Evolutionary conservation across 2,888 invertebrate genomes (phyloP).

Genomic region (Nezara viridula): DNA sequence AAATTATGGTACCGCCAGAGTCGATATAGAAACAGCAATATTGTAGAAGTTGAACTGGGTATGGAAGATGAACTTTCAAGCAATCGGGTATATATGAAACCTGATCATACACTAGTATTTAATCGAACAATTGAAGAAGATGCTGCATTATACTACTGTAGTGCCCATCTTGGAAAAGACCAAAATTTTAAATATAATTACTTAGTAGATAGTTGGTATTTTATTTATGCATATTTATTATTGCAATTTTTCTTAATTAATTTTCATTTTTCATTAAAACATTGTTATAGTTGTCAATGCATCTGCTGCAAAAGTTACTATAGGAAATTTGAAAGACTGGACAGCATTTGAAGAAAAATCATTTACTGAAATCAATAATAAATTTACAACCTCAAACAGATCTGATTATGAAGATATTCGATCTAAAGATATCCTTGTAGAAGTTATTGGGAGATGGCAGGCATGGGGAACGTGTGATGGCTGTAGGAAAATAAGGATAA

Average conservation of each 20-base stretch:
- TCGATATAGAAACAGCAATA: constrained; percentile 67
- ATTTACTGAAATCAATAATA: constrained; percentile 48
- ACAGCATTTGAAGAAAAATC: neutral
- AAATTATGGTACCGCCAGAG: constrained; percentile 73
- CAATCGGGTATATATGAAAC: constrained; percentile 70
- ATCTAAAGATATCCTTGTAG: constrained; percentile 64
- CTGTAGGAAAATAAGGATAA: constrained; percentile 70
- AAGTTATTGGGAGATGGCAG: constrained; percentile 70
- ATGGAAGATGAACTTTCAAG: constrained; percentile 70
- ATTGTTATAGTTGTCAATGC: constrained; percentile 6
- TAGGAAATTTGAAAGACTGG: constrained; percentile 52
- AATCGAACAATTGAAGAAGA: constrained; percentile 69
- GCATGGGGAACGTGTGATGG: constrained; percentile 73
- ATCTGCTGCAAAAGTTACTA: neutral
- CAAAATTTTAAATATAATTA: constrained; percentile 56
- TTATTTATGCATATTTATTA: neutral
- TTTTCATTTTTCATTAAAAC: neutral
- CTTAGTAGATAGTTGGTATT: constrained; percentile 51
- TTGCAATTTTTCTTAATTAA: neutral
- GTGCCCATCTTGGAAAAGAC: constrained; percentile 68
- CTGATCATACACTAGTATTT: constrained; percentile 71
- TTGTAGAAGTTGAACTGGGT: constrained; percentile 70
- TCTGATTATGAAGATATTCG: constrained; percentile 38
- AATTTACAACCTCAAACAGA: constrained; percentile 39
- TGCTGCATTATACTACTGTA: constrained; percentile 72